A percentile compares a stretch with the other conserved stretches of the same genome.
These are phyloP conservation scores for Drosophila saltans DNA, from an alignment of 1,140 invertebrate genomes.

Conservation along the genomic window DNA sequence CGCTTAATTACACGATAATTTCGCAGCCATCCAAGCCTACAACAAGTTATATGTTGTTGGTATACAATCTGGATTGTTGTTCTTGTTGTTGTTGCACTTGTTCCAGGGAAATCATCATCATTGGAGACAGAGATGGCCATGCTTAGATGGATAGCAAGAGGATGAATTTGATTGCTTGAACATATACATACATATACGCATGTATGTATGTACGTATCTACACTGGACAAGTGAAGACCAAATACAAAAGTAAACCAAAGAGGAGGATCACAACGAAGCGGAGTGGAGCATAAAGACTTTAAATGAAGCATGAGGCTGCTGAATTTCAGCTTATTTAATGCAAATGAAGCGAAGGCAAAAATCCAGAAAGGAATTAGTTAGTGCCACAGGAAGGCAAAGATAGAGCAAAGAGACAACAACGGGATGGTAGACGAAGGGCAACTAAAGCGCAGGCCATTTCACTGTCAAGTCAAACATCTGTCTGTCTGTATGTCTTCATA, in stretches of 20 bases:
- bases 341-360: slow-evolving; percentile 73
- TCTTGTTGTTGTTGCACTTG: slow-evolving; percentile 36
- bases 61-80: neutral
- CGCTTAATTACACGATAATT: slow-evolving; percentile 82
- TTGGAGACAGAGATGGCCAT: slow-evolving; percentile 7
- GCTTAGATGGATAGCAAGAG: neutral
- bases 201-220: no score
- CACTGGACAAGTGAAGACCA: no score
- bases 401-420: no score
- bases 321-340: slow-evolving; percentile 83
- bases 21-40: slow-evolving; percentile 41
- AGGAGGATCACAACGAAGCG: neutral
- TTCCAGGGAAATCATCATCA: slow-evolving; percentile 52
- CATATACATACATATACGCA: neutral
- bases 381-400: neutral
- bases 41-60: neutral
- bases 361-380: slow-evolving; percentile 18
- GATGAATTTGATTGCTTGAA: slow-evolving; percentile 23
- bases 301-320: slow-evolving; percentile 75
- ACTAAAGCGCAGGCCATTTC: slow-evolving; percentile 53
- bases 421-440: neutral
- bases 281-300: slow-evolving; percentile 65
- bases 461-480: slow-evolving; percentile 62
- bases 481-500: slow-evolving; percentile 10
- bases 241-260: no score